Evolutionary conservation across 2,888 invertebrate genomes (phyloP).

Genomic region (Ormyrus thymus): DNA sequence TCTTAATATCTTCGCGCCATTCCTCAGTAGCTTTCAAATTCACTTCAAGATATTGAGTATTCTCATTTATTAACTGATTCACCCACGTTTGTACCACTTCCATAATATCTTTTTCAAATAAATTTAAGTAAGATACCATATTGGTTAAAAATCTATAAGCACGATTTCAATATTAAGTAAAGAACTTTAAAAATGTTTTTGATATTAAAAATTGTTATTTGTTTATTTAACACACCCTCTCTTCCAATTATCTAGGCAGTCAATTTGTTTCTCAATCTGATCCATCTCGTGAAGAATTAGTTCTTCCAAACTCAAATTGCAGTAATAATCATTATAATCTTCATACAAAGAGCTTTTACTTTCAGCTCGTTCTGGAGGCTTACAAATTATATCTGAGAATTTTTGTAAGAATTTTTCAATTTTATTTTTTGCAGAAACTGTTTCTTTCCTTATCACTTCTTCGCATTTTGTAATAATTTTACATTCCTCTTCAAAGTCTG

Average conservation of each 20-base stretch:
- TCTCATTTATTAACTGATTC: constrained; percentile 39
- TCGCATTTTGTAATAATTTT: constrained; percentile 54
- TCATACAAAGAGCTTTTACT: constrained; percentile 1
- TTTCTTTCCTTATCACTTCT: constrained; percentile 46
- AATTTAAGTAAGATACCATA: constrained; percentile 46
- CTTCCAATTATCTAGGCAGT: constrained; percentile 39
- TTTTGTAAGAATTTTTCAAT: constrained; percentile 40
- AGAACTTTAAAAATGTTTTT: background rate
- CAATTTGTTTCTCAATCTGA: constrained; percentile 36
- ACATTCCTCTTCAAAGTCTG: constrained; percentile 55
- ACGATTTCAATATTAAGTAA: background rate
- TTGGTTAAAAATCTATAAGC: constrained; percentile 53
- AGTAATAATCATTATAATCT: constrained; percentile 1
- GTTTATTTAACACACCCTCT: constrained; percentile 23
- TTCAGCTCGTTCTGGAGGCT: background rate
- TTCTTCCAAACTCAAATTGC: constrained; percentile 35
- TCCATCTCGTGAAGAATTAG: constrained; percentile 35
- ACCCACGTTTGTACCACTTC: constrained; percentile 53
- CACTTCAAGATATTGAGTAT: constrained; percentile 33
- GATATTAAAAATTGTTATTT: background rate
- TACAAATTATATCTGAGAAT: background rate
- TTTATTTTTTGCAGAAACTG: constrained; percentile 45
- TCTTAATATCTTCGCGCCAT: constrained; percentile 50
- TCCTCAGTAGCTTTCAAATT: constrained; percentile 49
- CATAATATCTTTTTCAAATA: constrained; percentile 47